Base-by-base conservation (phyloP, 2,113 vertebrate species). In the Nansenia antarctica region DNA sequence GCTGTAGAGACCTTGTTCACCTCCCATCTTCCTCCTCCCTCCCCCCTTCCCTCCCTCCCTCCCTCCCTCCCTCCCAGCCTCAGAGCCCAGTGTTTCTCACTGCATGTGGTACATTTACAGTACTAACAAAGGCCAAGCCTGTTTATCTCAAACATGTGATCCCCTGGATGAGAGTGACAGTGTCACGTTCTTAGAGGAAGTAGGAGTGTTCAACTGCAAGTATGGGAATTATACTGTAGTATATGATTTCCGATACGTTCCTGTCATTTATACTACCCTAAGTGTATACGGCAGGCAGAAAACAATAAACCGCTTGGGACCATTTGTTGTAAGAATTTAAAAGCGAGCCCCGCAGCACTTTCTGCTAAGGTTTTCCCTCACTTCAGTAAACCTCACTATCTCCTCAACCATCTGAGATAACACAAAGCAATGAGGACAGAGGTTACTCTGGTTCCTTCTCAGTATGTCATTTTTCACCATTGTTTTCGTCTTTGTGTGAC, bases 91-190 rank as follows among this genome's bases (percentile, higher is more conserved):
- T n/a, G n/a, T n/a, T n/a, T n/a, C n/a, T n/a, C n/a, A n/a, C n/a
- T n/a, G n/a, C n/a, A n/a, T n/a, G n/a, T n/a, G n/a, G n/a, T n/a
- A n/a, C n/a, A n/a, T n/a, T n/a, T n/a, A n/a, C n/a, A n/a, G n/a
- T n/a, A n/a, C n/a, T n/a, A n/a, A 47, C 42, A 47, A 18, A 58
- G 22, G 37, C 14, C 68, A 15, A 71, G n/a, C n/a, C 15, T 47
- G 42, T 47, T 5, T 9, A 29, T 9, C 7, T 14, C 29, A 12
- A n/a, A n/a, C n/a, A n/a, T n/a, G n/a, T n/a, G n/a, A n/a, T n/a
- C n/a, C n/a, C n/a, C n/a, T n/a, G n/a, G n/a, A 42, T 42, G 39
- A 4, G 39, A 42, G 12, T 42, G 14, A 18, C 18, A 18, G 3
- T 18, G 12, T 5, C 5, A 42, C 3, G 14, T 42, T 42, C 14